Base-by-base conservation (phyloP, 2,888 invertebrate genomes). In the Fragum fragum region DNA sequence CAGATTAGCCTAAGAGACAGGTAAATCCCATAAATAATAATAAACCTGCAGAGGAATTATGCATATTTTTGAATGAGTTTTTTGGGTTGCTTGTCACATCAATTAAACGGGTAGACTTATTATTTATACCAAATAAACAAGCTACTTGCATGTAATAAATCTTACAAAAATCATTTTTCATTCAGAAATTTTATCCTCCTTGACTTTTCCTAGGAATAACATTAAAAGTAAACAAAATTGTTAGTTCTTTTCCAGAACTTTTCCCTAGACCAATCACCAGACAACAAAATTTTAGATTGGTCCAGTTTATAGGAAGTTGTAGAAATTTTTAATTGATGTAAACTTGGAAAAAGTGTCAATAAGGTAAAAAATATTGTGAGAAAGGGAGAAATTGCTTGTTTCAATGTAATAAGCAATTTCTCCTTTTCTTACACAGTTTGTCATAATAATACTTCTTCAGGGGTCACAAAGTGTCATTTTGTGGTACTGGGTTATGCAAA, bases 1-100 rank as follows among this genome's bases (percentile, higher is more conserved):
- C 39, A 14, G 47, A 47, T 47, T 47, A 47, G 47, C 7, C 14
- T 47, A 9, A n/a, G n/a, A 47, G 47, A 14, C 47, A 47, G 47
- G 47, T 47, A 47, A 47, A 47, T 9, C 14, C 14, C 47, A 47
- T 47, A 47, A 47, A 47, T 47, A 47, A 61, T 61, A 61, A 29
- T 61, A 29, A 29, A 61, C 61, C 29, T n/a, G 29, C 61, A 61
- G 32, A 29, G 61, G 61, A 29, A 61, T 61, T 29, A 61, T 61
- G 28, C 61, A 61, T 61, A 61, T 29, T 61, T 61, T 32, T 32
- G n/a, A 16, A 59, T 61, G 61, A 61, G n/a, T 61, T 61, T 66
- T 66, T 66, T 42, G 11, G 14, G 23, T 42, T 21, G 7, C 66
- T 66, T 66, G 66, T 26, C 66, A 66, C 42, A 42, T 66, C 66